Evolutionary conservation across 2,797 vertebrate species (phyloP).

Genomic region (Sphenopsis melanotis): DNA sequence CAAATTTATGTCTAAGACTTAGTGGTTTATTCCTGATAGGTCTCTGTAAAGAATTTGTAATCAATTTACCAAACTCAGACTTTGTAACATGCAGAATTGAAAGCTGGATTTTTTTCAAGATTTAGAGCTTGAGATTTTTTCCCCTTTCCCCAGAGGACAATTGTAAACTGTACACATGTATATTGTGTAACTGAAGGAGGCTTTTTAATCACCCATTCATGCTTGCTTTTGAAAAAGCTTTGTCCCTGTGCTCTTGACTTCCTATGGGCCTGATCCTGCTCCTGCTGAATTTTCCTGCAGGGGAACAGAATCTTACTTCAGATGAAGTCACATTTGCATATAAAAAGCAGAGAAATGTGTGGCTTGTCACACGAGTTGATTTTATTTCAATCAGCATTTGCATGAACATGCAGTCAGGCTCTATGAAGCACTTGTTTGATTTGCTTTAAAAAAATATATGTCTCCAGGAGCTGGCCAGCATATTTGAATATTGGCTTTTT

Average conservation of each 20-base stretch:
- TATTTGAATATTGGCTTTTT: slow-evolving; percentile 51
- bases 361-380: slow-evolving; percentile 40
- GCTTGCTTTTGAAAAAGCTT: slow-evolving; percentile 30
- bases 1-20: slow-evolving; percentile 82
- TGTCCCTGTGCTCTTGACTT: slow-evolving; percentile 24
- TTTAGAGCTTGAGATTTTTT: slow-evolving; percentile 22
- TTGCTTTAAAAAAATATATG: slow-evolving; percentile 58
- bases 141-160: slow-evolving; percentile 24
- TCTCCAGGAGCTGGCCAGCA: slow-evolving; percentile 43
- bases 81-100: slow-evolving; percentile 60
- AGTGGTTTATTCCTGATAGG: slow-evolving; percentile 74
- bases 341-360: slow-evolving; percentile 39
- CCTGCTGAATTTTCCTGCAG: not conserved
- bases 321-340: slow-evolving; percentile 29
- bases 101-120: slow-evolving; percentile 33
- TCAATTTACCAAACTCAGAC: slow-evolving; percentile 74
- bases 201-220: slow-evolving; percentile 25
- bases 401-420: slow-evolving; percentile 21
- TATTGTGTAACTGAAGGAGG: not conserved
- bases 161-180: slow-evolving; percentile 24
- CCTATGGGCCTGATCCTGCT: not conserved
- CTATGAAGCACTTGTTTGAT: slow-evolving; percentile 47
- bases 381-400: slow-evolving; percentile 38
- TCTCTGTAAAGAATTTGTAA: slow-evolving; percentile 74
- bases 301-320: not conserved